Evolutionary conservation across 2,113 vertebrate species (phyloP).

Genomic region (Xerus inauris): DNA sequence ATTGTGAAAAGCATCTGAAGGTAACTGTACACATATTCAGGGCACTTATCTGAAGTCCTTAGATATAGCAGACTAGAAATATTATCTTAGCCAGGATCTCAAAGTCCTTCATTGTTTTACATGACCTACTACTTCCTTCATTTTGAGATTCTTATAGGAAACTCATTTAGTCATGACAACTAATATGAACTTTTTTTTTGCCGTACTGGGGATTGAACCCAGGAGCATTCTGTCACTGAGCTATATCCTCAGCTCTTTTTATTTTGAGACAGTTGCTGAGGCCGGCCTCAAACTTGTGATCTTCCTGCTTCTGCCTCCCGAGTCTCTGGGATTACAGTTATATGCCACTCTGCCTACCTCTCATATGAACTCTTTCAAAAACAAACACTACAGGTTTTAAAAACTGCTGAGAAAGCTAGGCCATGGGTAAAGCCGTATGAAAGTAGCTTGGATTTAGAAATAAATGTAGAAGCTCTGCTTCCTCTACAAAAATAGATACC

Average conservation of each 20-base stretch:
- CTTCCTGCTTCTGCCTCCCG: too few species aligned
- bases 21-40: neutral
- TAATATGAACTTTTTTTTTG: neutral
- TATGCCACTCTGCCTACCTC: too few species aligned
- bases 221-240: too few species aligned
- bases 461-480: conserved; percentile 13
- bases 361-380: neutral
- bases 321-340: too few species aligned
- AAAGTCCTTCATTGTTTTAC: neutral
- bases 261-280: too few species aligned
- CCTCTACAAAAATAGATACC: neutral
- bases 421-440: neutral
- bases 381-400: neutral
- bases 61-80: neutral
- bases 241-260: too few species aligned
- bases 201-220: too few species aligned
- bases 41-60: neutral
- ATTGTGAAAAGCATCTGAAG: neutral
- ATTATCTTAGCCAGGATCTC: neutral
- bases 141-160: neutral
- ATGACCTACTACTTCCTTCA: neutral
- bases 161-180: neutral
- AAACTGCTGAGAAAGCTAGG: neutral
- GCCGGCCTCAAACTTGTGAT: too few species aligned
- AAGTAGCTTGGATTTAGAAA: conserved; percentile 28